These are phyloP conservation scores for Toxotes lorentzi DNA, from an alignment of 2,797 vertebrate genomes.

Conservation along the genomic window DNA sequence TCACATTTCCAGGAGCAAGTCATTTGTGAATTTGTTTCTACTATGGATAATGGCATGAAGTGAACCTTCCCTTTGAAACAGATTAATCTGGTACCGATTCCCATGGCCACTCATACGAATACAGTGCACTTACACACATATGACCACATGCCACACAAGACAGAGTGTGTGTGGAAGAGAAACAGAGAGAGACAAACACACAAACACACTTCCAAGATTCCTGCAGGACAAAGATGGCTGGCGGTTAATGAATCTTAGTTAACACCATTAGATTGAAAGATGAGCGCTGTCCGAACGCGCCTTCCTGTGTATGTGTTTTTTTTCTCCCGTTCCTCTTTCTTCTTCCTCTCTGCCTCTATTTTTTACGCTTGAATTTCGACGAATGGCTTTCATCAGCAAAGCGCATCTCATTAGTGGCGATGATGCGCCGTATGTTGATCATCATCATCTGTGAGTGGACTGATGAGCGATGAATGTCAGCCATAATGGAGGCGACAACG, in stretches of 20 bases:
- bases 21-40: slow-evolving; percentile 77
- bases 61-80: slow-evolving; percentile 75
- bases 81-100: slow-evolving; percentile 65
- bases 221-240: slow-evolving; percentile 82
- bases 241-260: slow-evolving; percentile 86
- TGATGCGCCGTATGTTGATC: slow-evolving; percentile 87
- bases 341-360: slow-evolving; percentile 66
- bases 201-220: slow-evolving; percentile 74
- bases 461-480: slow-evolving; percentile 85
- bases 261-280: slow-evolving; percentile 86
- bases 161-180: slow-evolving; percentile 51
- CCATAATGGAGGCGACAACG: slow-evolving; percentile 80
- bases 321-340: slow-evolving; percentile 54
- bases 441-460: slow-evolving; percentile 87
- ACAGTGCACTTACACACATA: slow-evolving; percentile 37
- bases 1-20: slow-evolving; percentile 75
- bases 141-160: slow-evolving; percentile 67
- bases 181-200: slow-evolving; percentile 67
- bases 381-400: slow-evolving; percentile 87
- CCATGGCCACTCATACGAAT: slow-evolving; percentile 63
- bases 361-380: slow-evolving; percentile 81
- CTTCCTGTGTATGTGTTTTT: slow-evolving; percentile 74
- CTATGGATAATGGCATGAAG: slow-evolving; percentile 74
- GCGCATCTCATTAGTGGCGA: slow-evolving; percentile 84
- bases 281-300: slow-evolving; percentile 79